Percentiles rank a stretch among this genome's conserved stretches.
These are phyloP conservation scores for Electrophaes corylata DNA, from an alignment of 2,888 invertebrate species.

Conservation along the genomic window DNA sequence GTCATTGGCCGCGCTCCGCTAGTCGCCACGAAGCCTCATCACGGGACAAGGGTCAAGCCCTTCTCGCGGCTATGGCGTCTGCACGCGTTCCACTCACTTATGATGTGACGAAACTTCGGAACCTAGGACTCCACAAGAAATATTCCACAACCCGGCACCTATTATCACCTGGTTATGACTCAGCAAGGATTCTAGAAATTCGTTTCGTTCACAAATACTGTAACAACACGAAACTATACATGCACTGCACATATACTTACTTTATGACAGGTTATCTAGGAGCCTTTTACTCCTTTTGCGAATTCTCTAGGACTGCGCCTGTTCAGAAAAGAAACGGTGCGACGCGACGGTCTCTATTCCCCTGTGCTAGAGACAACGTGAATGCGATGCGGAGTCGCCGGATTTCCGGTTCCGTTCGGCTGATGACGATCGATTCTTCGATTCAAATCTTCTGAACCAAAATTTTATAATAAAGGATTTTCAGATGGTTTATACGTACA, in stretches of 20 bases:
- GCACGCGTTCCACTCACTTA: conserved; percentile 57
- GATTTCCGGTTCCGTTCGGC: conserved; percentile 73
- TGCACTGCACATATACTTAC: conserved; percentile 75
- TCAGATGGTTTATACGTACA: conserved; percentile 18
- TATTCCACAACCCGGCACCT: conserved; percentile 47
- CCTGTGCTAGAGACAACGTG: conserved; percentile 80
- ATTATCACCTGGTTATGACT: conserved; percentile 55
- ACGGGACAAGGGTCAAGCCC: conserved; percentile 45
- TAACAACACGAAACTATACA: conserved; percentile 49
- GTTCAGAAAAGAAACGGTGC: conserved; percentile 84
- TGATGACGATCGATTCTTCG: conserved; percentile 57
- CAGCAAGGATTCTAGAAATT: conserved; percentile 49
- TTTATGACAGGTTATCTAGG: conserved; percentile 84
- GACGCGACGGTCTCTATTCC: conserved; percentile 79
- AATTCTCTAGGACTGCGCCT: conserved; percentile 83
- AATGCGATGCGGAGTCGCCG: conserved; percentile 73
- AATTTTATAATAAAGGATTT: conserved; percentile 35
- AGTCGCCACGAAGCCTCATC: conserved; percentile 48
- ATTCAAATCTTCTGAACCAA: conserved; percentile 53
- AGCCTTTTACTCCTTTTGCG: conserved; percentile 85
- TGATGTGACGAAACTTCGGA: conserved; percentile 50
- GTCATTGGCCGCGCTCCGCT: conserved; percentile 69
- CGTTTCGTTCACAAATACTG: conserved; percentile 44
- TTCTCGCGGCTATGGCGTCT: conserved; percentile 59
- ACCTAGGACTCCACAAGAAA: conserved; percentile 43